Conservation (phyloP, 2,113 vertebrate genomes). For the Muntiacus muntjak region DNA sequence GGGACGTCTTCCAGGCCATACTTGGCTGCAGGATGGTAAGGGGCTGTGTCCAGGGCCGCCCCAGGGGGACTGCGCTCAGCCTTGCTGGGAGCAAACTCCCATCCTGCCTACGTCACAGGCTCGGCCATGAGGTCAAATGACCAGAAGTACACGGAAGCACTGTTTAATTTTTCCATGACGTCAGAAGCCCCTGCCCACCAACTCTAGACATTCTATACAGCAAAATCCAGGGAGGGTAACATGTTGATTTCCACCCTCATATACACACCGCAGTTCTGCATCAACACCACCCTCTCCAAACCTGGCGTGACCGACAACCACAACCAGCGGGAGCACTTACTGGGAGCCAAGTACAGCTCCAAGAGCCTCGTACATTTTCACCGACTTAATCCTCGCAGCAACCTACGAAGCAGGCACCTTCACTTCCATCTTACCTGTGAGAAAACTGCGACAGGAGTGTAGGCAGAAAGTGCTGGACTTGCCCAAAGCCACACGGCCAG, state of each 20-base stretch:
- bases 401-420: background rate
- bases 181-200: background rate
- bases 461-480: too few relatives aligned
- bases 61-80: too few relatives aligned
- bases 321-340: too few relatives aligned
- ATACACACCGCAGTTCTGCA: background rate
- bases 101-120: background rate
- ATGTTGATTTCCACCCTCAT: background rate
- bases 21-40: background rate
- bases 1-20: background rate
- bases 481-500: too few relatives aligned
- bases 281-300: background rate
- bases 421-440: accelerated
- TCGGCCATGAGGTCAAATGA: background rate
- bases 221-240: background rate
- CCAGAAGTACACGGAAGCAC: accelerated
- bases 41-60: background rate
- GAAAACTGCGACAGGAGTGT: background rate
- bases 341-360: background rate
- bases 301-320: background rate
- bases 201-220: accelerated
- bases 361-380: too few relatives aligned
- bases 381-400: background rate
- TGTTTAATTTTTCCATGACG: background rate
- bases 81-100: background rate